Evolutionary conservation across 1,140 invertebrate genomes (phyloP), one percentile per base, ranked within the genome.

Genomic region (Platyscapa corneri): DNA sequence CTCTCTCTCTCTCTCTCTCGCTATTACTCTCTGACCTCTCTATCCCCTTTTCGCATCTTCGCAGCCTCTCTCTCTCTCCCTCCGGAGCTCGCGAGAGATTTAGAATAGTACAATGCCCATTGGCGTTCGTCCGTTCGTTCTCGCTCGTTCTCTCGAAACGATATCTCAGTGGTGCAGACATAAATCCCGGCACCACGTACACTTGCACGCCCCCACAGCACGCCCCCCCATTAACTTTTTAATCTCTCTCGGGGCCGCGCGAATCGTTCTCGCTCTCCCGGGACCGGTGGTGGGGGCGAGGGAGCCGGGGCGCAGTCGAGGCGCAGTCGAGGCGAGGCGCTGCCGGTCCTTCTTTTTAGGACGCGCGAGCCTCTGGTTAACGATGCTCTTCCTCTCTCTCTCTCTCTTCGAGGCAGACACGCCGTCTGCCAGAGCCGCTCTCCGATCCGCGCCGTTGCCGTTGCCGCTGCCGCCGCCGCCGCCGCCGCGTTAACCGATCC

Each of bases 141-240:
- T 56, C 88, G 87, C 87, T 88, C 86, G 87, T 86, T 87, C 89
- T 79, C 85, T 53, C 64, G 87, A 88, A 89, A 88, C 89, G 89
- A 89, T 89, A 89, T 89, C 88, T 75, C 86, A 88, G 90, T 89
- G 89, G 88, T 87, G 87, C 90, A 85, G 88, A 88, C 90, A 90
- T 90, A 90, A 90, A 90, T 90, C 90, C 88, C 90, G 89, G 90
- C 89, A 90, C 90, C 92, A 90, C 90, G 87, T 89, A 88, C 86
- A 80, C 64, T 89, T 89, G 89, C 88, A 90, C 90, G 89, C 89
- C 90, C 89, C 89, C 89, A 86, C 90, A 89, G 84, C 88, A 91
- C 91, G 90, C 90, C 89, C 87, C 82, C 89, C 88, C 90, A 90
- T 90, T 91, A 92, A 90, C 90, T 92, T 89, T 88, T 90, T 90